Percentiles rank a stretch among this genome's conserved stretches.
Evolutionary conservation across 2,113 vertebrate species (phyloP).

Genomic region (Gallinago undulata): DNA sequence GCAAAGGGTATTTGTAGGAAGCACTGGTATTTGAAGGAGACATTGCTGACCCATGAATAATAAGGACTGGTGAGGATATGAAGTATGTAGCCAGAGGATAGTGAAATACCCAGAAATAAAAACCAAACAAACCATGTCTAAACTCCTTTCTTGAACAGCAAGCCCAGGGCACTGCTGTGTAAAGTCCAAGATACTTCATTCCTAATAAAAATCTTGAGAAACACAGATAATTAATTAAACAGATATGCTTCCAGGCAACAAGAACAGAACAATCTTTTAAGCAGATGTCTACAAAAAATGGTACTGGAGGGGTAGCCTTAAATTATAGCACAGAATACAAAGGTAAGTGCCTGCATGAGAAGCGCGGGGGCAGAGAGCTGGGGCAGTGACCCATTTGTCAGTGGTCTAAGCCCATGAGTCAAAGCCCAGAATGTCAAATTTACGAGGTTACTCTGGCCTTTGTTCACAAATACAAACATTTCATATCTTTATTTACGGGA

Average conservation of each 20-base stretch:
- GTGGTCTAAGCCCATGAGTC: background rate
- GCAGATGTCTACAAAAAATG: background rate
- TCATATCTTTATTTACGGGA: conserved; percentile 35
- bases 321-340: background rate
- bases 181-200: background rate
- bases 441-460: background rate
- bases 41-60: background rate
- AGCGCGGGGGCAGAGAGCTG: background rate
- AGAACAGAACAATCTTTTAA: background rate
- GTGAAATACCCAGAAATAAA: background rate
- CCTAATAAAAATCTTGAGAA: background rate
- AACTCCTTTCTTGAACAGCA: background rate
- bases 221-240: background rate
- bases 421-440: conserved; percentile 4
- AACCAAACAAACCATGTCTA: background rate
- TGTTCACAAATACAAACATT: conserved; percentile 24
- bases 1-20: background rate
- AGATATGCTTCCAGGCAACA: background rate
- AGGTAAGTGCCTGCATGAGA: background rate
- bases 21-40: background rate
- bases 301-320: background rate
- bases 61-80: background rate
- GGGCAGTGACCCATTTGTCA: background rate
- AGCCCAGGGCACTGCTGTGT: background rate
- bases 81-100: background rate